Evolutionary conservation across 1,140 invertebrate genomes (phyloP).

Genomic region (Heliothis subflexa): DNA sequence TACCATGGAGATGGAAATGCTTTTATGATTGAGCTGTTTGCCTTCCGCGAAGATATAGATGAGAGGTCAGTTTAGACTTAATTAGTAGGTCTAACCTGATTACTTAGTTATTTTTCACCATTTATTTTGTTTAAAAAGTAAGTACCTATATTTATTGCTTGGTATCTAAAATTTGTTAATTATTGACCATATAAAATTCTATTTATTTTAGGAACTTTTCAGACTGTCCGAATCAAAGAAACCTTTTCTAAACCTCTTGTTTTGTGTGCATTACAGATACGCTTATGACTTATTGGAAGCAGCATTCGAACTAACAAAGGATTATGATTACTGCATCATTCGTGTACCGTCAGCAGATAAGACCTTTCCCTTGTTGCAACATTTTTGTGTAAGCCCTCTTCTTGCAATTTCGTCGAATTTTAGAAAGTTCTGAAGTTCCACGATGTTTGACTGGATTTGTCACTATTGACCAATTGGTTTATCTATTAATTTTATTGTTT

Average conservation of each 20-base stretch:
- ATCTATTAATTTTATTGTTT: too few species aligned
- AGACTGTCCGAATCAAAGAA: not conserved
- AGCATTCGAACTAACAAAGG: constrained; percentile 89
- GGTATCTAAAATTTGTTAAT: too few species aligned
- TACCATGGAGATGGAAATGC: constrained; percentile 67
- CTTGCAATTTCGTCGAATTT: not conserved
- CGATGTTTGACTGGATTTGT: too few species aligned
- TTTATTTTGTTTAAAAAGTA: too few species aligned
- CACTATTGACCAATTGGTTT: too few species aligned
- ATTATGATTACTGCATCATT: constrained; percentile 89
- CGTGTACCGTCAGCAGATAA: constrained; percentile 87
- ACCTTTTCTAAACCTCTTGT: not conserved
- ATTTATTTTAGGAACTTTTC: too few species aligned
- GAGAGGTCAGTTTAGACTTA: constrained; percentile 58
- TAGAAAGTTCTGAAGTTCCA: too few species aligned
- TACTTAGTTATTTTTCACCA: too few species aligned
- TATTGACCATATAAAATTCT: too few species aligned
- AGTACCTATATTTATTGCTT: too few species aligned
- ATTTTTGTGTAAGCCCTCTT: constrained; percentile 87
- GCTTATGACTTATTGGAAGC: constrained; percentile 86
- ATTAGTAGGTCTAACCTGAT: not conserved
- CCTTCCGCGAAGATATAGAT: constrained; percentile 69
- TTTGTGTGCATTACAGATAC: constrained; percentile 59
- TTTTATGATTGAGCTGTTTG: constrained; percentile 76
- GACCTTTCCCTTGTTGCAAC: constrained; percentile 87